Conservation (phyloP, 2,888 invertebrate species). For the Melipona beecheii region DNA sequence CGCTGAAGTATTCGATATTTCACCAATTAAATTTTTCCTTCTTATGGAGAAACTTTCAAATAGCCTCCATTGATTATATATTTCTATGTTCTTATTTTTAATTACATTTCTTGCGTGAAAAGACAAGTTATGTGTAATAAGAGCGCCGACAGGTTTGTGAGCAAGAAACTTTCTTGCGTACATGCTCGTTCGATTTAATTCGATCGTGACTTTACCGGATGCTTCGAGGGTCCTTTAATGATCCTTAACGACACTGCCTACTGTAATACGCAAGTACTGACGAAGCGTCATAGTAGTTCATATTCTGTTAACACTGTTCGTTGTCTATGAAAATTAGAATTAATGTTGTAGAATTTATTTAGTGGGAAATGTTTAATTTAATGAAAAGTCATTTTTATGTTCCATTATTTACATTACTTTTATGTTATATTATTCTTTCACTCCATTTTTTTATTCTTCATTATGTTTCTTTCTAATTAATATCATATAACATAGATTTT, state of each 20-base stretch:
- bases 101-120: neutral
- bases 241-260: conserved; percentile 58
- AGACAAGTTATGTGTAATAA: neutral
- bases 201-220: conserved; percentile 65
- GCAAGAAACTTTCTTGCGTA: conserved; percentile 37
- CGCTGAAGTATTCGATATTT: no score
- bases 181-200: conserved; percentile 58
- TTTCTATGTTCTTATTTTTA: neutral
- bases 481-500: neutral
- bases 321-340: neutral
- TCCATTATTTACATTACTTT: neutral
- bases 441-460: neutral
- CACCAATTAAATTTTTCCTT: neutral
- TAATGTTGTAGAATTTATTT: neutral
- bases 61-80: neutral
- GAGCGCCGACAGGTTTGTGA: conserved; percentile 13
- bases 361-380: neutral
- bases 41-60: neutral
- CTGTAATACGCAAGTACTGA: conserved; percentile 54
- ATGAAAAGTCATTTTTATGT: neutral
- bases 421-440: neutral
- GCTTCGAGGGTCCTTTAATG: conserved; percentile 67
- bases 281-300: conserved; percentile 44
- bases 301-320: conserved; percentile 34
- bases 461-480: neutral